Percentiles rank a stretch among this genome's conserved stretches.
Evolutionary conservation across 1,140 invertebrate species (phyloP).

Genomic region (Holcopasites calliopsidis): DNA sequence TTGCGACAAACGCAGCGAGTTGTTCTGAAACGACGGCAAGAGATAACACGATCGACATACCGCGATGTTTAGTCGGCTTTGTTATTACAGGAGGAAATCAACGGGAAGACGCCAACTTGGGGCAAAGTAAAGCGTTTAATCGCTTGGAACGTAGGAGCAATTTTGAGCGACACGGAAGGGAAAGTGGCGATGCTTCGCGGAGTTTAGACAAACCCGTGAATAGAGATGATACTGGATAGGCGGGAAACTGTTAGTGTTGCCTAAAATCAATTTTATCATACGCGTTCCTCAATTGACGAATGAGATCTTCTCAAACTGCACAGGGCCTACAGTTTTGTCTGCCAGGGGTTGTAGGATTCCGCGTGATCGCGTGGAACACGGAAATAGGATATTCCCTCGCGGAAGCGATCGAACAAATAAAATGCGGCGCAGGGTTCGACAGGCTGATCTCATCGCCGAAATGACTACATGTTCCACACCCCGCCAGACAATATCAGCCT

Average conservation of each 20-base stretch:
- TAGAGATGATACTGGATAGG: not conserved
- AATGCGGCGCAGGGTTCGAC: slow-evolving; percentile 80
- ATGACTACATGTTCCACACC: slow-evolving; percentile 81
- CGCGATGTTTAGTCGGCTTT: slow-evolving; percentile 30
- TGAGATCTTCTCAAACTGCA: not conserved
- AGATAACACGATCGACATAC: slow-evolving; percentile 27
- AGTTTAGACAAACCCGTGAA: not conserved
- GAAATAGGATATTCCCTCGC: slow-evolving; percentile 19
- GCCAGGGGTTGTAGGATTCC: not conserved
- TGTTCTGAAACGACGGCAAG: not conserved
- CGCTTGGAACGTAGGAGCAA: slow-evolving; percentile 22
- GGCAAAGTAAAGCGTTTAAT: slow-evolving; percentile 31
- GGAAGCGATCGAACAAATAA: slow-evolving; percentile 44
- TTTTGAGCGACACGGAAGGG: not conserved
- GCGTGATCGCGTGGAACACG: not conserved
- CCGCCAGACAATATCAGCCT: slow-evolving; percentile 84
- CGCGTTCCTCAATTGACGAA: too few relatives aligned
- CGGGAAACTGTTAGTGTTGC: not conserved
- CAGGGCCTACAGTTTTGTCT: not conserved
- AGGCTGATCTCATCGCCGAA: slow-evolving; percentile 86
- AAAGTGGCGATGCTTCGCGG: not conserved
- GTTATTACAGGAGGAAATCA: slow-evolving; percentile 30
- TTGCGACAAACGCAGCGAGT: slow-evolving; percentile 10
- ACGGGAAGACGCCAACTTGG: slow-evolving; percentile 21
- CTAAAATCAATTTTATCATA: too few relatives aligned